Base-by-base conservation (phyloP, 2,113 vertebrate species). In the Tor tambroides region DNA sequence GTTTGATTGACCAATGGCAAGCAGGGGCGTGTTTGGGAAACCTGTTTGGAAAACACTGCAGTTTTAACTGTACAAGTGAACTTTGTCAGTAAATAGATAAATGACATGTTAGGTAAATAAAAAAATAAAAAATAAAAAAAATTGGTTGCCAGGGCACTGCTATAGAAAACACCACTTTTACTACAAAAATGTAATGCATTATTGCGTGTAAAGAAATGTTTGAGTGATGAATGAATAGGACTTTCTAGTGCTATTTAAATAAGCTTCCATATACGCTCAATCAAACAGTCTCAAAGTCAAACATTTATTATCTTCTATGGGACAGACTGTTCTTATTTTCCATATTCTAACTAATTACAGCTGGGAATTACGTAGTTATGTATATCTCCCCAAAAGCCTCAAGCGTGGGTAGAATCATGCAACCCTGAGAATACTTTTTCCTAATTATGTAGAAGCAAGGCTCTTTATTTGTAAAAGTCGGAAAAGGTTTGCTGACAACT, bases 401-500 rank as follows among this genome's bases (percentile, higher is more conserved):
- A 71, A 8, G 35, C 21, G 81, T 71, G 15, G 51, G 10, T 35
- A 79, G 9, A 67, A 77, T 38, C n/a, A 49, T 26, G 84, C 5
- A 12, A 76, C 76, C 11, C 77, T 38, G 6, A 23, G 21, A 46
- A 76, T 30, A 65, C 6, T 35, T 84, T 77, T 56, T 76, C 87
- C 59, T 76, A 80, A 89, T 85, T 78, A 81, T 76, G 71, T 9
- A 56, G 17, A 38, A 82, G 26, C 14, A 82, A 28, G n/a, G 21
- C 61, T 67, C 46, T 78, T 78, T 76, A 80, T 85, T 81, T 77
- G 51, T 51, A 32, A 51, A 63, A 69, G 21, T 76, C 11, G 4
- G n/a, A 65, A 43, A 59, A 30, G 12, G 65, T 65, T 61, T 26
- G 83, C 69, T 51, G 90, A 90, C 88, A 91, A 81, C 85, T 43